These are phyloP conservation scores for Odobenus rosmarus DNA, from an alignment of 2,113 vertebrate species.

Conservation along the genomic window DNA sequence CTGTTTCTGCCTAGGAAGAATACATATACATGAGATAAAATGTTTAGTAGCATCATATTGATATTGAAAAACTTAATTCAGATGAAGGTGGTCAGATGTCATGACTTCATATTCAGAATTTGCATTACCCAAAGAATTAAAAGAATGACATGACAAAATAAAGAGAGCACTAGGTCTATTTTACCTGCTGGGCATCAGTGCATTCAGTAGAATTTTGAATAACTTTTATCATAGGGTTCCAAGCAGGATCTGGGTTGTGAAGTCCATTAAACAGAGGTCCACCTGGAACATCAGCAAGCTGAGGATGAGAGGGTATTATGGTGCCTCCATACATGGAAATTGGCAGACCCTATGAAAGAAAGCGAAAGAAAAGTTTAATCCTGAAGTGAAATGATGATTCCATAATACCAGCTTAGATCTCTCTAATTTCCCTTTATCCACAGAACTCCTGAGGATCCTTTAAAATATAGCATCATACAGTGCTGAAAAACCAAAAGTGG, in stretches of 20 bases:
- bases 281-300: conserved; percentile 95
- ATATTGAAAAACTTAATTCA: conserved; percentile 71
- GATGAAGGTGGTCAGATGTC: conserved; percentile 56
- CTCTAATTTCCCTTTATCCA: conserved; percentile 46
- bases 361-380: conserved; percentile 48
- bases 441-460: conserved; percentile 30
- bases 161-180: conserved; percentile 64
- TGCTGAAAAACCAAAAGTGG: conserved; percentile 45
- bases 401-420: not conserved
- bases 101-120: conserved; percentile 55
- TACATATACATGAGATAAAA: conserved; percentile 70
- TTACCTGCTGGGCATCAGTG: conserved; percentile 97
- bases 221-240: conserved; percentile 99
- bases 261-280: conserved; percentile 97
- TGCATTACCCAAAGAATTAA: conserved; percentile 45
- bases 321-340: conserved; percentile 98
- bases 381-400: conserved; percentile 50
- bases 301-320: conserved; percentile 96
- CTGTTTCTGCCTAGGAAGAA: conserved; percentile 79
- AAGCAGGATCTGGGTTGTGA: conserved; percentile 96
- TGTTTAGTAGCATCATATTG: conserved; percentile 66
- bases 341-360: conserved; percentile 91
- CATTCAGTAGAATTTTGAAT: conserved; percentile 97
- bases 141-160: not conserved
- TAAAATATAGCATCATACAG: not conserved